Conservation (phyloP, 2,113 vertebrate genomes). For the Campylomormyrus tamandua region DNA sequence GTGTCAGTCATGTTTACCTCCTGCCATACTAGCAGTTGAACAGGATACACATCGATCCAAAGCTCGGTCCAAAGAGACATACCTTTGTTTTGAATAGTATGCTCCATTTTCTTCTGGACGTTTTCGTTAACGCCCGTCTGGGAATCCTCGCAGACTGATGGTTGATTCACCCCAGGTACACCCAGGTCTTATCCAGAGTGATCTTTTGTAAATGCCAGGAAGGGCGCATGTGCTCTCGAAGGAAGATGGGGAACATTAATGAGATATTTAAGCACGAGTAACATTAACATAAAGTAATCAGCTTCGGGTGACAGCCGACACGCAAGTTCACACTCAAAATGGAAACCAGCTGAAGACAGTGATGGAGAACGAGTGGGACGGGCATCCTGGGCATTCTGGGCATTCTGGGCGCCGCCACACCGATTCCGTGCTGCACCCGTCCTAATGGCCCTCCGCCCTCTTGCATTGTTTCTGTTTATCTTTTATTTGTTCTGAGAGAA, state of each 20-base stretch:
- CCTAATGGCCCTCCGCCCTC: background rate
- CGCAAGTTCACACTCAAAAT: background rate
- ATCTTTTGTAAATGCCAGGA: slow-evolving; percentile 4
- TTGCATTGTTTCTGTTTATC: slow-evolving; percentile 15
- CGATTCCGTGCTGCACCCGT: background rate
- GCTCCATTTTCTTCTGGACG: background rate
- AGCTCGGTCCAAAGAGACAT: background rate
- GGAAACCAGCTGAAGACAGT: background rate
- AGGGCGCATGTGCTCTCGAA: background rate
- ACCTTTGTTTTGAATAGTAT: background rate
- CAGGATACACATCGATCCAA: background rate
- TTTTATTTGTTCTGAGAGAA: slow-evolving; percentile 16
- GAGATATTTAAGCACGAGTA: background rate
- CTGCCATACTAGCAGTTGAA: background rate
- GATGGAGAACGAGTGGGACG: background rate
- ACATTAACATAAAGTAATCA: slow-evolving; percentile 13
- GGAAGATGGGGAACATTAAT: background rate
- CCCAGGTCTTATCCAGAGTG: background rate
- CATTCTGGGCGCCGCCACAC: background rate
- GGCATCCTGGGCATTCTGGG: background rate
- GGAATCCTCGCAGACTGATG: background rate
- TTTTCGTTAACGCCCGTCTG: background rate
- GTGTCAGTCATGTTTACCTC: background rate
- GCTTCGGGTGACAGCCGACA: background rate
- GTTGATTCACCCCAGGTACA: background rate